phyloP scores from a whole-genome alignment of 2,888 invertebrate genomes.

The Leucoptera coffeella region DNA sequence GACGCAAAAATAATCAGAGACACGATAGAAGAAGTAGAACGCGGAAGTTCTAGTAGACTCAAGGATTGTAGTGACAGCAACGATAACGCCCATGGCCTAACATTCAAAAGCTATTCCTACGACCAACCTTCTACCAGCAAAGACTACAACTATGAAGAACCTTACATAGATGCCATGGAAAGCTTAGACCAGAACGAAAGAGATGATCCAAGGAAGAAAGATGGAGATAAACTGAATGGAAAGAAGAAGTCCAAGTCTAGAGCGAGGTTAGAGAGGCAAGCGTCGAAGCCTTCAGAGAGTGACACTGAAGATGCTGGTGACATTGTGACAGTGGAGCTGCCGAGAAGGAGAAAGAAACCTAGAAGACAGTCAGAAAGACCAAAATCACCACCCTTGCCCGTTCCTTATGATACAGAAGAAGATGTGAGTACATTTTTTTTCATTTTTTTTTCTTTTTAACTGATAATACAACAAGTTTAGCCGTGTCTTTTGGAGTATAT shows the following conservation, averaged over 20 bases:
- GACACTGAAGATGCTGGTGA: constrained; percentile 42
- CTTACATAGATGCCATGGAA: no score
- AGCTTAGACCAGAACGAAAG: constrained; percentile 10
- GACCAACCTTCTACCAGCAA: no score
- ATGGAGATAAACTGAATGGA: constrained; percentile 26
- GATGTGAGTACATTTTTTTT: constrained; percentile 36
- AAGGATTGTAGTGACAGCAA: constrained; percentile 11
- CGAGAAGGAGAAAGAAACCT: constrained; percentile 35
- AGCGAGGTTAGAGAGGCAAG: constrained; percentile 40
- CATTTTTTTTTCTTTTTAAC: no score
- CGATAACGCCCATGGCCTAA: neutral
- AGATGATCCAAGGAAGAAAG: constrained; percentile 10
- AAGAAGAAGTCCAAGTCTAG: constrained; percentile 42
- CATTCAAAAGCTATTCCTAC: neutral
- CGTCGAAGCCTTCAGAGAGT: constrained; percentile 43
- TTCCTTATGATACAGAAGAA: constrained; percentile 41
- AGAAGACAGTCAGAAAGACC: constrained; percentile 37
- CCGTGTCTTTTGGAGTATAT: no score
- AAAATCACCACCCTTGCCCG: constrained; percentile 31
- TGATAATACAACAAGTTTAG: no score
- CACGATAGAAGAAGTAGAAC: constrained; percentile 43
- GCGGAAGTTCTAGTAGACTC: constrained; percentile 27
- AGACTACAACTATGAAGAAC: no score
- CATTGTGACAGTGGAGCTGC: constrained; percentile 46
- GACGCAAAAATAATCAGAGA: constrained; percentile 40